Evolutionary conservation across 1,140 invertebrate genomes (phyloP), one percentile per base, ranked within the genome.

Genomic region (Drosophila azteca): DNA sequence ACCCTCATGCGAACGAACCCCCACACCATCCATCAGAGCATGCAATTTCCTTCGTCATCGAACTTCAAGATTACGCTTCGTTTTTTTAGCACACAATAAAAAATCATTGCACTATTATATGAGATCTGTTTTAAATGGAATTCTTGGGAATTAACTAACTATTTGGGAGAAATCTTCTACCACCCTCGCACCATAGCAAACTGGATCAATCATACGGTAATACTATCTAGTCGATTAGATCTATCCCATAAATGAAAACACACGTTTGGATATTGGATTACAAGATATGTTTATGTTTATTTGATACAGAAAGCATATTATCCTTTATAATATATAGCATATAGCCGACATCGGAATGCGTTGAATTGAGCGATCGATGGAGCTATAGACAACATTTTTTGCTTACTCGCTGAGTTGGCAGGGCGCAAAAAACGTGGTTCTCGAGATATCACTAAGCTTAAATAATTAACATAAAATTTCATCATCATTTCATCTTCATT

Each of bases 281-380:
- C 41, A 58, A 15, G 22, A 74, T 74, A 66, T 74, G 74, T 74
- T 73, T 74, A 66, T 74, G 49, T 74, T 74, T 73, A 74, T 74
- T 69, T 74, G 43, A 74, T 75, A 74, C 51, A 51, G 55, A 54
- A 72, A 72, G 69, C 69, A 72, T 62, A 72, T 68, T 69, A 69
- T 69, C 63, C 63, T 58, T 69, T 69, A 50, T 54, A 45, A 44
- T 57, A 50, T 57, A 69, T 41, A 69, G 65, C 43, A 43, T 43
- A 68, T 39, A 39, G 35, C 35, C 39, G 31, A 50, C 52, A 39
- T 67, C 17, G 39, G 46, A 17, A 62, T 61, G 51, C 52, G 55
- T 64, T 63, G 71, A 22, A 24, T 45, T 57, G 39, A 26, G 26
- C 49, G 24, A 58, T 39, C 59, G 50, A 51, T 61, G 8, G 26